Evolutionary conservation across 2,113 vertebrate species (phyloP), one percentile per base, ranked within the genome.

Genomic region (Hippocampus comes): DNA sequence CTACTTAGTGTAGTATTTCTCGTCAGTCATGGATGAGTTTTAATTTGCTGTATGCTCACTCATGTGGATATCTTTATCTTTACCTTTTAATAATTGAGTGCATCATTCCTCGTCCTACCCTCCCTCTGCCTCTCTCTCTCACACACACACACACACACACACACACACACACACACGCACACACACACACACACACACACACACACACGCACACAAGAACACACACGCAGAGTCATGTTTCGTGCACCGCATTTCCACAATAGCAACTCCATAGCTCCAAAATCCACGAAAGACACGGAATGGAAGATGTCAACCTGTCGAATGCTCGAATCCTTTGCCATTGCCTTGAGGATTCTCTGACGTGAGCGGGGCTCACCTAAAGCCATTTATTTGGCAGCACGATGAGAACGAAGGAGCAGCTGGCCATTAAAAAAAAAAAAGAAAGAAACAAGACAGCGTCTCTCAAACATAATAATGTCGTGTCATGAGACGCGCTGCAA

Each of bases 221-320:
- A 34, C 46, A 5, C 57, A 43, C 57, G 1, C 61, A 63, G 49
- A 75, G 69, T 71, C 48, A 11, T 70, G 60, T 69, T 72, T 17
- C 65, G 76, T 71, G 71, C 69, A 72, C 51, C 48, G 70, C 82
- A 76, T 73, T 69, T 73, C 71, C 65, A 68, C 67, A 30, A 25
- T 38, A 46, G 41, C 42, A 41, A 20, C 5, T 51, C 46, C 61
- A 68, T 53, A 17, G 60, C 61, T 60, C 63, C 30, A 63, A 21
- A 77, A 77, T 68, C 55, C 67, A 70, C 9, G 48, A 71, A 42
- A 68, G 68, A 42, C 70, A 78, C 27, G 68, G 2, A 61, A 18
- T 61, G 59, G 27, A 12, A 59, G 5, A 61, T 67, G 63, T 43
- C 70, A 70, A 80, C 74, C 64, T 71, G 77, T 69, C 78, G 72